Evolutionary conservation across 2,888 invertebrate genomes (phyloP), one percentile per base, ranked within the genome.

Genomic region (Entomobrya multifasciata): DNA sequence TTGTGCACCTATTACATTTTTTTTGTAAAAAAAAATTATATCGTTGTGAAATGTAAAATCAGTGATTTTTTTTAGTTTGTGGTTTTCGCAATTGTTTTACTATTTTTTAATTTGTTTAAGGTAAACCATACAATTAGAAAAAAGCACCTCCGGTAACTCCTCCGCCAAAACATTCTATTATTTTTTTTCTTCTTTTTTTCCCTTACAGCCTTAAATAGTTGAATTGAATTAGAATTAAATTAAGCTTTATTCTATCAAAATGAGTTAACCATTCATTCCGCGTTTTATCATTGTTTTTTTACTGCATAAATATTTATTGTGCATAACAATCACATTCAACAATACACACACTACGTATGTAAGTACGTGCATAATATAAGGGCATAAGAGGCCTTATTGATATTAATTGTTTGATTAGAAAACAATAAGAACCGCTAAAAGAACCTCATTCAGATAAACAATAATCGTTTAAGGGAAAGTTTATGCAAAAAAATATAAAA

Each of bases 111-210:
- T 57, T 8, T 8, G 20, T 57, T n/a, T n/a, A n/a, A 20, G 6
- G 11, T 57, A 10, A 11, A 65, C n/a, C 5, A 30, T 65, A n/a
- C 27, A 52, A 41, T 41, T 57, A 47, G 44, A 62, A 22, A 41
- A 13, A 22, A 44, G 17, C 60, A 78, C 47, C 62, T 62, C 78
- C 78, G 78, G 78, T 62, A 44, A 60, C 60, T 62, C 78, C 62
- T 78, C 47, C 47, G 6, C 2, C 15, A 20, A n/a, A n/a, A 20
- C 15, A 49, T 0, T 41, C 8, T 25, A 30, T 6, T 30, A 67
- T 67, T 67, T 67, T 36, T 36, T 20, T 67, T 67, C 20, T 41
- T 41, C 41, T 30, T 20, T n/a, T 65, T 57, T 57, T 57, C 22
- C 25, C 57, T 25, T 57, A 47, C 47, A 47, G 13, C 20, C 4